These are phyloP conservation scores for Abrostola tripartita DNA, from an alignment of 2,888 invertebrate genomes.

Conservation along the genomic window DNA sequence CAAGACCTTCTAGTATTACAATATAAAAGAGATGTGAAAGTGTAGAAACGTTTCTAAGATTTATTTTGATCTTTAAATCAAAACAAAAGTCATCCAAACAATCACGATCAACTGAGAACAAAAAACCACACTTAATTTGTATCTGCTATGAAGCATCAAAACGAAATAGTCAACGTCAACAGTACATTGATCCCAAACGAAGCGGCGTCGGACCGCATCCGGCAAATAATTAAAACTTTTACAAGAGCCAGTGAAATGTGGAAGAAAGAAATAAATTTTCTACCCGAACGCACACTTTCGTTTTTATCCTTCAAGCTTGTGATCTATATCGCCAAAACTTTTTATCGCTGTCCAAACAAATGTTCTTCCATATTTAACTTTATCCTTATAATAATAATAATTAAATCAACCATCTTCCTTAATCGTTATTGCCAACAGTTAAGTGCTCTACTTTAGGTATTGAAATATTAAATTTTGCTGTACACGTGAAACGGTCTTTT, in stretches of 20 bases:
- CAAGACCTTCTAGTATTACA: background rate
- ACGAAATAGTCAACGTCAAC: slow-evolving; percentile 67
- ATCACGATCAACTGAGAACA: slow-evolving; percentile 29
- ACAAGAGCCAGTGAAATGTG: slow-evolving; percentile 80
- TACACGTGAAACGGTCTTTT: slow-evolving; percentile 45
- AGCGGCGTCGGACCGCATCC: slow-evolving; percentile 75
- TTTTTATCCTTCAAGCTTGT: slow-evolving; percentile 77
- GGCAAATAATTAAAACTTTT: slow-evolving; percentile 85
- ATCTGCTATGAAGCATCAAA: slow-evolving; percentile 63
- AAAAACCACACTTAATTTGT: slow-evolving; percentile 51
- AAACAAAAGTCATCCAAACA: slow-evolving; percentile 33
- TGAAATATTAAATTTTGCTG: slow-evolving; percentile 64
- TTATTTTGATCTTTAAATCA: slow-evolving; percentile 5
- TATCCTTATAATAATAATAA: slow-evolving; percentile 55
- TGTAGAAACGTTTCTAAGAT: background rate
- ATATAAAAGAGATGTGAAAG: background rate
- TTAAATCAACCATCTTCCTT: slow-evolving; percentile 42
- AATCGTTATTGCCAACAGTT: slow-evolving; percentile 24
- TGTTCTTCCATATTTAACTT: slow-evolving; percentile 52
- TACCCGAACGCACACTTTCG: slow-evolving; percentile 78
- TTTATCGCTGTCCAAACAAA: slow-evolving; percentile 57
- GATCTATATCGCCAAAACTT: slow-evolving; percentile 74
- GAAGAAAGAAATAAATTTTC: slow-evolving; percentile 83
- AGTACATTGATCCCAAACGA: slow-evolving; percentile 73
- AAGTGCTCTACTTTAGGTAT: slow-evolving; percentile 46